phyloP scores from a whole-genome alignment of 2,113 vertebrate genomes.

The Bombycilla garrulus region DNA sequence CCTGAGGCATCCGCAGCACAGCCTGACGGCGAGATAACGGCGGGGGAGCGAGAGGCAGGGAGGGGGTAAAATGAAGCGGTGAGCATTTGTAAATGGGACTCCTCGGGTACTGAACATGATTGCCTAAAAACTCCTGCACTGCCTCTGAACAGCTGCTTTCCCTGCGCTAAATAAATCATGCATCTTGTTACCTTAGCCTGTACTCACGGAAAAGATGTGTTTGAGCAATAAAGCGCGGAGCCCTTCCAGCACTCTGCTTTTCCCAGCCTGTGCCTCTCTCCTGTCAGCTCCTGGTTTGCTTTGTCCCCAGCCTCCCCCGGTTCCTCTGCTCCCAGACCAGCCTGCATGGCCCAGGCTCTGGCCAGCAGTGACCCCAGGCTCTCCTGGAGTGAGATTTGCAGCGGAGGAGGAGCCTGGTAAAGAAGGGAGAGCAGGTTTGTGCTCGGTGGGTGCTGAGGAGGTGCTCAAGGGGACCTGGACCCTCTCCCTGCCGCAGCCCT shows the following conservation, averaged over 20 bases:
- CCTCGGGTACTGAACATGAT: neutral
- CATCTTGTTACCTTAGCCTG: slow-evolving; percentile 39
- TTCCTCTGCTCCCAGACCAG: neutral
- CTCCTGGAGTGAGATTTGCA: neutral
- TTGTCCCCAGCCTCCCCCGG: neutral
- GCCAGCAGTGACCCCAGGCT: neutral
- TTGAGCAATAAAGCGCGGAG: neutral
- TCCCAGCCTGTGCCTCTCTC: neutral
- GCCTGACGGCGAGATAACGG: neutral
- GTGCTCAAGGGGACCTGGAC: neutral
- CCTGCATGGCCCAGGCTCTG: too few relatives aligned
- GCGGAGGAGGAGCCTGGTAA: neutral
- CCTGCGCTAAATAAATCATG: slow-evolving; percentile 51
- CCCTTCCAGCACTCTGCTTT: neutral
- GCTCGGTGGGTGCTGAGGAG: neutral
- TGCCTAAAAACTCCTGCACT: slow-evolving; percentile 7
- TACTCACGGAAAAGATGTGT: neutral
- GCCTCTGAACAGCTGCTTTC: slow-evolving; percentile 38
- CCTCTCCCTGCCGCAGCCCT: neutral
- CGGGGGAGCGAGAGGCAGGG: neutral
- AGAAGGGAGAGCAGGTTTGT: neutral
- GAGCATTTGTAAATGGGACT: slow-evolving; percentile 14
- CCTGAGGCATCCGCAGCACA: neutral
- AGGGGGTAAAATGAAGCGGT: neutral
- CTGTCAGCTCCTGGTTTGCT: fast-evolving